Conservation (phyloP, 2,113 vertebrate genomes). For the Petaurus breviceps region DNA sequence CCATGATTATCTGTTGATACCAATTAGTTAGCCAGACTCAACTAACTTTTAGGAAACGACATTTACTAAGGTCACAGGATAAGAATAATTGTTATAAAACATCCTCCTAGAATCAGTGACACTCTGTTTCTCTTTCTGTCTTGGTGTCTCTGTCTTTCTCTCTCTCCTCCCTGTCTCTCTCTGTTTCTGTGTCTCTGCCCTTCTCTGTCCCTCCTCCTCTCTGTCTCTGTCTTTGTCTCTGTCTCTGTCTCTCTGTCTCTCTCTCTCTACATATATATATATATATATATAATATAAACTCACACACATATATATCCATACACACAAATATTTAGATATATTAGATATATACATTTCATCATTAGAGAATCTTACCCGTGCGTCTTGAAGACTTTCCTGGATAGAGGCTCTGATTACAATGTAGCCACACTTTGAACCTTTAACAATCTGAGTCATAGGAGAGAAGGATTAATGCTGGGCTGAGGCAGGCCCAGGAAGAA, state of each 20-base stretch:
- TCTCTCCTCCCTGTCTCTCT: too few relatives aligned
- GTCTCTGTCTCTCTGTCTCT: too few relatives aligned
- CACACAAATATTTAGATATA: too few relatives aligned
- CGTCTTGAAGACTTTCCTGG: background rate
- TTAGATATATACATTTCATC: background rate
- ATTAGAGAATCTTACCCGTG: background rate
- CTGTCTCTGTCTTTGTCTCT: too few relatives aligned
- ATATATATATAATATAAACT: too few relatives aligned
- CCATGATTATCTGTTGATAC: background rate
- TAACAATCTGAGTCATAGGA: background rate
- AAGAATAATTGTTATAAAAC: background rate
- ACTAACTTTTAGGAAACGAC: background rate
- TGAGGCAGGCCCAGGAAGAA: background rate
- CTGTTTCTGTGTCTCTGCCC: too few relatives aligned
- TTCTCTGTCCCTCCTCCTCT: too few relatives aligned
- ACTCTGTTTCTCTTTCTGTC: too few relatives aligned
- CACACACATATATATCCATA: too few relatives aligned
- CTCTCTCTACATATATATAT: too few relatives aligned
- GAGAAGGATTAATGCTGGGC: background rate
- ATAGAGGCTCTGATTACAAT: background rate
- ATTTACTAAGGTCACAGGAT: background rate
- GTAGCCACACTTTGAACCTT: background rate
- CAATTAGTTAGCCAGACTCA: background rate
- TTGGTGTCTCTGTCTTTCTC: too few relatives aligned
- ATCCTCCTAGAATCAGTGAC: background rate